Percentiles rank a stretch among this genome's conserved stretches.
Evolutionary conservation across 37 sponge, comb jelly and placozoan genomes (phyloP).

Genomic region (Aplysina aerophoba): DNA sequence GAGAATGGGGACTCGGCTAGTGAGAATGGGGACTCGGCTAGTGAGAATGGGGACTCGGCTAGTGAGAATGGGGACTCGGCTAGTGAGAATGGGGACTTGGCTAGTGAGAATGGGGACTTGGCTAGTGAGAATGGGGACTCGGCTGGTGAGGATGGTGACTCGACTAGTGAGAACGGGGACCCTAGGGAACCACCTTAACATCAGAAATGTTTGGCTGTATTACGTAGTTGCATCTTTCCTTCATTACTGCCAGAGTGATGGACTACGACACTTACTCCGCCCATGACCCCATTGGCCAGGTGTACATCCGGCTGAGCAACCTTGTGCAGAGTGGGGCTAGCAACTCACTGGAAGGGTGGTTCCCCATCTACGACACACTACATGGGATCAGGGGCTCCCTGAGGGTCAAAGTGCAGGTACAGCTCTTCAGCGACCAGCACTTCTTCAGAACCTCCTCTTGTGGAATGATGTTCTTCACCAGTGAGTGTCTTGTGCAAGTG

Average conservation of each 20-base stretch:
- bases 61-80: too few relatives aligned
- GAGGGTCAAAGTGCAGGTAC: conserved; percentile 69
- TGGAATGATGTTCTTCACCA: conserved; percentile 71
- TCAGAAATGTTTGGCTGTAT: too few relatives aligned
- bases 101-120: too few relatives aligned
- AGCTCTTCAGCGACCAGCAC: conserved; percentile 70
- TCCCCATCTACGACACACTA: conserved; percentile 90
- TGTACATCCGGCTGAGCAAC: conserved; percentile 64
- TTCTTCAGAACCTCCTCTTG: conserved; percentile 71
- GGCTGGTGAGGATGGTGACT: too few relatives aligned
- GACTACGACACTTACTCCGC: conserved; percentile 92
- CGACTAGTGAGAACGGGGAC: too few relatives aligned
- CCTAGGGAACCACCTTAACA: too few relatives aligned
- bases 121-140: too few relatives aligned
- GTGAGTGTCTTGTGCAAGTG: conserved; percentile 38
- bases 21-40: too few relatives aligned
- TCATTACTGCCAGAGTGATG: conserved; percentile 60
- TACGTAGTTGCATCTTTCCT: too few relatives aligned
- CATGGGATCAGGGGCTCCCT: conserved; percentile 88
- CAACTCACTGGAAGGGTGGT: conserved; percentile 81
- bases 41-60: too few relatives aligned
- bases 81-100: too few relatives aligned
- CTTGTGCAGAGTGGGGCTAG: conserved; percentile 35
- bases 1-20: too few relatives aligned
- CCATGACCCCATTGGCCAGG: conserved; percentile 91